Evolutionary conservation across 2,797 vertebrate genomes (phyloP).

Genomic region (Rhincodon typus): DNA sequence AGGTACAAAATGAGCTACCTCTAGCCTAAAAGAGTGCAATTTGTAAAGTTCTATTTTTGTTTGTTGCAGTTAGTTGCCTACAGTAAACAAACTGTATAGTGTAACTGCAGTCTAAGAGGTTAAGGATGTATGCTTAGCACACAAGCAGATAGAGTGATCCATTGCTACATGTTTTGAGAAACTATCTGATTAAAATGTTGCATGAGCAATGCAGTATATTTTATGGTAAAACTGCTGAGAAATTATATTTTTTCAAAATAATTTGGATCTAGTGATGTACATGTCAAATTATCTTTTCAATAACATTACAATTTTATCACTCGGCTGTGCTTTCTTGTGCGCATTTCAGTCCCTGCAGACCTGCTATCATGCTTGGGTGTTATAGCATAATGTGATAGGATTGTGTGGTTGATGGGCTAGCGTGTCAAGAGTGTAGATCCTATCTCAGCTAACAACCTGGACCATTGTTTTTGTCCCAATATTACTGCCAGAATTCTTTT

Average conservation of each 20-base stretch:
- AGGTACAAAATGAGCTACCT: neutral
- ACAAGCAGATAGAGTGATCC: neutral
- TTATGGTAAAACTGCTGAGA: neutral
- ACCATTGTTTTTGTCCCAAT: neutral
- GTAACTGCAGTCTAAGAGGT: neutral
- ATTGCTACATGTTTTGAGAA: neutral
- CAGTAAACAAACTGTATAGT: neutral
- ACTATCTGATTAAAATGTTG: neutral
- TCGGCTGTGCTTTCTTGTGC: neutral
- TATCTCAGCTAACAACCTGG: neutral
- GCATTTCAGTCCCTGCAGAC: neutral
- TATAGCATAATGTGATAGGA: neutral
- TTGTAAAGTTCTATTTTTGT: neutral
- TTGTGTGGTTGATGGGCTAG: neutral
- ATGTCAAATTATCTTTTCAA: neutral
- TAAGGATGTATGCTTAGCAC: neutral
- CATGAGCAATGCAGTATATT: neutral
- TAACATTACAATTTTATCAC: neutral
- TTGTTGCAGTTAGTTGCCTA: neutral
- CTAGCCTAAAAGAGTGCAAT: neutral
- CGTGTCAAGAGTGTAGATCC: neutral
- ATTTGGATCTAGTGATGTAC: neutral
- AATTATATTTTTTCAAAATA: slow-evolving; percentile 20
- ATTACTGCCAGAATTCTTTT: neutral
- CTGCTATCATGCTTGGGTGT: neutral